phyloP scores from a whole-genome alignment of 1,140 invertebrate species.

The Schlechtendalia chinensis region DNA sequence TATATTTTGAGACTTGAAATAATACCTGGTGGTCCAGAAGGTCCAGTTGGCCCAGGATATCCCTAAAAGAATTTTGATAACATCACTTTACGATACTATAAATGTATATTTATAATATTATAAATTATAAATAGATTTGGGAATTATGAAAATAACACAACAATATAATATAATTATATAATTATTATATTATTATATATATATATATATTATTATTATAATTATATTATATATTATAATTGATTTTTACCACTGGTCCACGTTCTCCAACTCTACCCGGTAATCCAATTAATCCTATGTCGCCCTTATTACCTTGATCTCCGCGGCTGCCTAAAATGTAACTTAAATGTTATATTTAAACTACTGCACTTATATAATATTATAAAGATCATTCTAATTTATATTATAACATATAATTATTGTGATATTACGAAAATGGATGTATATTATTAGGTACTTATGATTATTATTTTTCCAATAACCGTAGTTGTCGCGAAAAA shows the following conservation, averaged over 20 bases:
- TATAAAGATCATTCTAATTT: no score
- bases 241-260: constrained; percentile 56
- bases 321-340: constrained; percentile 62
- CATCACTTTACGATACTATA: background rate
- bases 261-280: constrained; percentile 65
- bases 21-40: constrained; percentile 65
- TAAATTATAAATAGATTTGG: background rate
- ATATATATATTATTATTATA: no score
- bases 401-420: no score
- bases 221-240: no score
- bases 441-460: no score
- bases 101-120: no score
- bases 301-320: constrained; percentile 71
- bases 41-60: constrained; percentile 63
- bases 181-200: no score
- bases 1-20: background rate
- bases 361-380: no score
- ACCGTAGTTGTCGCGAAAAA: no score
- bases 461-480: no score
- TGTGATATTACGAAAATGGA: no score
- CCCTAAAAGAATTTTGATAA: constrained; percentile 57
- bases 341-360: background rate
- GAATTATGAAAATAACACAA: background rate
- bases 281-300: constrained; percentile 69
- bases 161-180: no score